phyloP scores from a whole-genome alignment of 2,888 invertebrate species.

The Copidosoma aretas region DNA sequence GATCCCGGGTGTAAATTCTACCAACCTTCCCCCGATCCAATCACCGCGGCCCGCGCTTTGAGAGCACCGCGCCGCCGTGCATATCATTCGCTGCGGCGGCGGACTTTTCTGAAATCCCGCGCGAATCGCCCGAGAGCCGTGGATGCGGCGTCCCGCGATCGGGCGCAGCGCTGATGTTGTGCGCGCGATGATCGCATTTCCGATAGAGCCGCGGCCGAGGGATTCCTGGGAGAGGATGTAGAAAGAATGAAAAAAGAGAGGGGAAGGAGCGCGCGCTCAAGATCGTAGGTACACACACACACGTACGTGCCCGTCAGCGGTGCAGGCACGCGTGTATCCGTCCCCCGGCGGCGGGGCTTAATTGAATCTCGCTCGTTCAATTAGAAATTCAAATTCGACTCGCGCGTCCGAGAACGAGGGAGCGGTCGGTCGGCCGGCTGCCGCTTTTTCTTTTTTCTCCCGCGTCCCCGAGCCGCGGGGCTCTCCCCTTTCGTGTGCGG shows the following conservation, averaged over 20 bases:
- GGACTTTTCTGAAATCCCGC: background rate
- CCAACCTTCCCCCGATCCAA: too few relatives aligned
- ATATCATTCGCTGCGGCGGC: too few relatives aligned
- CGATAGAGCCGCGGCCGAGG: background rate
- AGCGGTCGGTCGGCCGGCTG: background rate
- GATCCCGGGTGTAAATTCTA: too few relatives aligned
- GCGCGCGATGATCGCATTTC: background rate
- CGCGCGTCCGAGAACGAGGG: conserved; percentile 12
- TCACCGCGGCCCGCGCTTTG: too few relatives aligned
- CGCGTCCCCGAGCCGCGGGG: too few relatives aligned
- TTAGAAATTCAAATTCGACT: conserved; percentile 60
- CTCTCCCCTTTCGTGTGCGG: background rate
- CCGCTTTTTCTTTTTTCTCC: conserved; percentile 45
- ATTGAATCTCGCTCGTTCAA: conserved; percentile 57
- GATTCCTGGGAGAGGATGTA: background rate
- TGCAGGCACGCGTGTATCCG: too few relatives aligned
- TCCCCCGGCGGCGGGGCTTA: conserved; percentile 44
- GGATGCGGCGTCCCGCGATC: too few relatives aligned
- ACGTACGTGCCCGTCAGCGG: too few relatives aligned
- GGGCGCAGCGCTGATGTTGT: too few relatives aligned
- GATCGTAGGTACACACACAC: too few relatives aligned
- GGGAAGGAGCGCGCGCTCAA: too few relatives aligned
- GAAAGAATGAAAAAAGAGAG: background rate
- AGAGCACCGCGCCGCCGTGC: too few relatives aligned
- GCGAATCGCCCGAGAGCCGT: background rate